Evolutionary conservation across 2,888 invertebrate species (phyloP).

Genomic region (Caenorhabditis japonica): DNA sequence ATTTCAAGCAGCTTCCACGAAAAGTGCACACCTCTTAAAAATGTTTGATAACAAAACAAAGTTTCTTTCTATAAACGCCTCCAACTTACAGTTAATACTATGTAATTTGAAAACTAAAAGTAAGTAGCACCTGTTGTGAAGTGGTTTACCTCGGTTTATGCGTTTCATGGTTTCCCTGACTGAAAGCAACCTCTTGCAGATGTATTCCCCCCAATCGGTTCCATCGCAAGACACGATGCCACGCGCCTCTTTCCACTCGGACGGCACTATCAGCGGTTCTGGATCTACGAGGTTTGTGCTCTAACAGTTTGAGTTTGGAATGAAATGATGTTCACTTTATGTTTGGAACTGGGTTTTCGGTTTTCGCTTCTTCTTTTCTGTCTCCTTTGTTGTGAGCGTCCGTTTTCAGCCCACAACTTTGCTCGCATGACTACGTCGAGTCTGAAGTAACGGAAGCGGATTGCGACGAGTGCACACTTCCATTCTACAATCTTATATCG

Average conservation of each 20-base stretch:
- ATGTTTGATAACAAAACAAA: too few species aligned
- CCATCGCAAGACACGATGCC: constrained; percentile 35
- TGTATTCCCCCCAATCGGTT: constrained; percentile 52
- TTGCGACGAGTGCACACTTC: not conserved
- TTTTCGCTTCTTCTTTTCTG: constrained; percentile 5
- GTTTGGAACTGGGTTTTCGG: constrained; percentile 8
- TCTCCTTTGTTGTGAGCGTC: constrained; percentile 41
- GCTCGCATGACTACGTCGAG: constrained; percentile 13
- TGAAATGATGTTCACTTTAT: constrained; percentile 16
- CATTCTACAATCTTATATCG: constrained; percentile 1
- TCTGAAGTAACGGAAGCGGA: constrained; percentile 19
- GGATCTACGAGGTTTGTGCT: constrained; percentile 33
- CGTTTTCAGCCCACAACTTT: constrained; percentile 27
- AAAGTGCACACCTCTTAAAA: too few species aligned
- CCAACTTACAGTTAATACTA: too few species aligned
- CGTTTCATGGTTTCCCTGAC: constrained; percentile 2
- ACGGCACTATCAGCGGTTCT: constrained; percentile 17
- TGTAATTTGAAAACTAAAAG: too few species aligned
- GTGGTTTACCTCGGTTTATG: too few species aligned
- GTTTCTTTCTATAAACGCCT: too few species aligned
- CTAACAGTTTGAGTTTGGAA: constrained; percentile 9
- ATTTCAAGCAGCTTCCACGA: too few species aligned
- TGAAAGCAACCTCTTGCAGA: constrained; percentile 28
- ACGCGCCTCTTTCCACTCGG: constrained; percentile 32
- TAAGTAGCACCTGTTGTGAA: too few species aligned